Conservation (phyloP, 2,888 invertebrate species). For the Scaptodrosophila latifasciaeformis region DNA sequence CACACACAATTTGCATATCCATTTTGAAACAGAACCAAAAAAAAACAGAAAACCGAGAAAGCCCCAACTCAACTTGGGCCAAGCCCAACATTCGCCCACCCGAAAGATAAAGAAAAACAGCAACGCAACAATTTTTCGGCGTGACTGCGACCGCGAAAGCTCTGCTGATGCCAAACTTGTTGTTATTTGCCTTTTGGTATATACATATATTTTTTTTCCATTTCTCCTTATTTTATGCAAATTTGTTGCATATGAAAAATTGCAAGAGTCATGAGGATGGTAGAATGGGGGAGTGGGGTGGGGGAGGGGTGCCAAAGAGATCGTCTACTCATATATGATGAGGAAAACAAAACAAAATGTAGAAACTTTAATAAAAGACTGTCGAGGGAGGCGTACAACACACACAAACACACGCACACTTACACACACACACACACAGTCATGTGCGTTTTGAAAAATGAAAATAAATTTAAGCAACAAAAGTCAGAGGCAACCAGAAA, state of each 20-base stretch:
- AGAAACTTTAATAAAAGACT: conserved; percentile 63
- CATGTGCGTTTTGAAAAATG: background rate
- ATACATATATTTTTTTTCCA: no score
- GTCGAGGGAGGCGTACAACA: conserved; percentile 18
- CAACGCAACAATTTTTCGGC: conserved; percentile 60
- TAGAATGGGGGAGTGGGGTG: conserved; percentile 13
- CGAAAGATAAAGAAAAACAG: conserved; percentile 37
- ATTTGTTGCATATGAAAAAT: conserved; percentile 63
- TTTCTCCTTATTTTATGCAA: conserved; percentile 61
- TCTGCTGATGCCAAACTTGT: conserved; percentile 27
- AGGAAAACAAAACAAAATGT: conserved; percentile 22
- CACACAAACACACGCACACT: no score
- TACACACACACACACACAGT: no score
- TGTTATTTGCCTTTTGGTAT: conserved; percentile 31
- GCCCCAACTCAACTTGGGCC: no score
- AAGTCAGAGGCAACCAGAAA: background rate
- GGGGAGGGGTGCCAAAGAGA: background rate
- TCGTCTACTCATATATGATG: no score
- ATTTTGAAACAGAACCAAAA: conserved; percentile 35
- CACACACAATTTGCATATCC: conserved; percentile 56
- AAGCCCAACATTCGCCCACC: background rate
- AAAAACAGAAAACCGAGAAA: conserved; percentile 28
- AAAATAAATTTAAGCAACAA: conserved; percentile 49
- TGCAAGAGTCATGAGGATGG: conserved; percentile 34
- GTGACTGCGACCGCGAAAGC: no score